phyloP scores from a whole-genome alignment of 1,140 invertebrate species.

The Dryas iulia region DNA sequence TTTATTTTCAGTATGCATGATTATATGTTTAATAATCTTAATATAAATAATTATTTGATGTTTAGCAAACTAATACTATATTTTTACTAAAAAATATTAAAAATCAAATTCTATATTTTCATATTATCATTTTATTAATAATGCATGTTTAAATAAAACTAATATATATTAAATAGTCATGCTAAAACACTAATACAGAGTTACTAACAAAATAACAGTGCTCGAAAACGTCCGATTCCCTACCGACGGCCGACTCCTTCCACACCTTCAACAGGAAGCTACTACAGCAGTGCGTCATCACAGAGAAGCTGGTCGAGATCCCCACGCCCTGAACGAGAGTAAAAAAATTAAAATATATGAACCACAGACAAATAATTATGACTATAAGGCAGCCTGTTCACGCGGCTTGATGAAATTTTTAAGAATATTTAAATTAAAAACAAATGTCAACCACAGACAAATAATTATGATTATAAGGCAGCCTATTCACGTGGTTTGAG shows the following conservation, averaged over 20 bases:
- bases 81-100: background rate
- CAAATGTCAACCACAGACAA: background rate
- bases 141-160: slow-evolving; percentile 10
- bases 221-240: slow-evolving; percentile 93
- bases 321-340: slow-evolving; percentile 47
- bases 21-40: background rate
- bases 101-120: background rate
- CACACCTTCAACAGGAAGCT: slow-evolving; percentile 85
- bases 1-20: slow-evolving; percentile 1
- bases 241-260: slow-evolving; percentile 91
- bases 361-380: background rate
- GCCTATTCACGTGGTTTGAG: background rate
- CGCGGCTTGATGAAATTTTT: background rate
- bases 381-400: slow-evolving; percentile 8
- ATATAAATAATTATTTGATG: too few relatives aligned
- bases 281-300: slow-evolving; percentile 82
- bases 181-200: slow-evolving; percentile 15
- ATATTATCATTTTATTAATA: background rate
- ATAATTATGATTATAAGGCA: slow-evolving; percentile 5
- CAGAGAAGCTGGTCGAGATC: slow-evolving; percentile 66
- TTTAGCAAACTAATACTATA: background rate
- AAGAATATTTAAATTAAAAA: too few relatives aligned
- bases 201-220: slow-evolving; percentile 82
- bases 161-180: background rate
- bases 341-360: slow-evolving; percentile 8